A percentile compares a stretch with the other conserved stretches of the same genome.
Evolutionary conservation across 2,113 vertebrate genomes (phyloP).

Genomic region (Hiodon tergisus): DNA sequence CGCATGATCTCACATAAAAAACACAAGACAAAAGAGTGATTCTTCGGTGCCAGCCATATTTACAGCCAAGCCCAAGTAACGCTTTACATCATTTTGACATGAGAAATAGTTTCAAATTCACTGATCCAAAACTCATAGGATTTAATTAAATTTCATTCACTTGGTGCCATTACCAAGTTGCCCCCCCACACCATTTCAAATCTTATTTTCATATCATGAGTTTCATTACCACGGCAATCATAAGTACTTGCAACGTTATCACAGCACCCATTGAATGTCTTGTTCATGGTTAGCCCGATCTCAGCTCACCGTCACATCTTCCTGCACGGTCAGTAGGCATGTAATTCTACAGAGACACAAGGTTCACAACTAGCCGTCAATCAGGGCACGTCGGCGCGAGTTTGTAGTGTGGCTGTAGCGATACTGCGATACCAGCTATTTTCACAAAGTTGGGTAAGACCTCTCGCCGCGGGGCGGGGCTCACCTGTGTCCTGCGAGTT

Average conservation of each 20-base stretch:
- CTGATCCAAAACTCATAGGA: background rate
- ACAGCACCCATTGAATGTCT: too few species aligned
- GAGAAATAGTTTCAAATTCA: background rate
- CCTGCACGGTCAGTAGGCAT: too few species aligned
- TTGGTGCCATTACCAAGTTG: background rate
- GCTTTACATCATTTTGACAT: background rate
- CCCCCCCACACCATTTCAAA: background rate
- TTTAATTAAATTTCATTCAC: background rate
- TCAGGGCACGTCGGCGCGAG: too few species aligned
- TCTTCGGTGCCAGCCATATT: background rate
- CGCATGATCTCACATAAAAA: background rate
- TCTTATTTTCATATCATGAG: background rate
- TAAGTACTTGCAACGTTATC: too few species aligned
- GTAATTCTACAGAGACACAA: too few species aligned
- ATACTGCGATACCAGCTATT: background rate
- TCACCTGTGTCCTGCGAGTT: constrained; percentile 94
- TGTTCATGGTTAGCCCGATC: too few species aligned
- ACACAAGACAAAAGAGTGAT: background rate
- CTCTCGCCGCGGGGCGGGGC: background rate
- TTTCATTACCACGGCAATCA: background rate
- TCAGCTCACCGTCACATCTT: too few species aligned
- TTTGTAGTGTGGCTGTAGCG: background rate
- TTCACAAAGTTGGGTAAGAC: background rate
- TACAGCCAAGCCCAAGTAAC: background rate
- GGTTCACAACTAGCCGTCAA: too few species aligned